Conservation (phyloP, 2,113 vertebrate species). For the Hippolais icterina region DNA sequence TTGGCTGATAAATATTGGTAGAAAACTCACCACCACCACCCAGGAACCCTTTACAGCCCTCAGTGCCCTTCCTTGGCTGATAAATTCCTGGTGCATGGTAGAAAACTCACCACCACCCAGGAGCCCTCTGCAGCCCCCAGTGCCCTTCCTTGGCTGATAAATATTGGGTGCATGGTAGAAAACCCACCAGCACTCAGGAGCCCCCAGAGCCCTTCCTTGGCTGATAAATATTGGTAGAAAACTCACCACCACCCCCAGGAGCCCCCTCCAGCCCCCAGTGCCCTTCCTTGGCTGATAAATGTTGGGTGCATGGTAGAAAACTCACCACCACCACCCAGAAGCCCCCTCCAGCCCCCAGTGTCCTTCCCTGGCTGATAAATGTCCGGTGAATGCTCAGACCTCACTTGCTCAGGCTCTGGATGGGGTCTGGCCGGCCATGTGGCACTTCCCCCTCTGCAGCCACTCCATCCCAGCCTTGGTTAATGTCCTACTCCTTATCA, state of each 20-base stretch:
- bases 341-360: too few species aligned
- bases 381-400: neutral
- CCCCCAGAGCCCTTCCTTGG: neutral
- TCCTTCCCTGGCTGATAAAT: too few species aligned
- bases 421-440: fast-evolving
- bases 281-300: too few species aligned
- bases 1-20: too few species aligned
- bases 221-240: neutral
- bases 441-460: neutral
- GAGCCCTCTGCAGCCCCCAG: too few species aligned
- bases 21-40: fast-evolving
- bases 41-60: neutral
- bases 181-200: fast-evolving
- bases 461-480: neutral
- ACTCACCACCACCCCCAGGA: too few species aligned
- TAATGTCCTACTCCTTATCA: neutral
- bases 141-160: too few species aligned
- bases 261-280: too few species aligned
- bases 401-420: neutral
- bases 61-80: neutral
- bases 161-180: too few species aligned
- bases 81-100: neutral
- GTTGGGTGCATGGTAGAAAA: too few species aligned
- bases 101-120: too few species aligned
- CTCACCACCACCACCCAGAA: too few species aligned